Conservation (phyloP, 1,140 invertebrate species). For the Venturia canescens region DNA sequence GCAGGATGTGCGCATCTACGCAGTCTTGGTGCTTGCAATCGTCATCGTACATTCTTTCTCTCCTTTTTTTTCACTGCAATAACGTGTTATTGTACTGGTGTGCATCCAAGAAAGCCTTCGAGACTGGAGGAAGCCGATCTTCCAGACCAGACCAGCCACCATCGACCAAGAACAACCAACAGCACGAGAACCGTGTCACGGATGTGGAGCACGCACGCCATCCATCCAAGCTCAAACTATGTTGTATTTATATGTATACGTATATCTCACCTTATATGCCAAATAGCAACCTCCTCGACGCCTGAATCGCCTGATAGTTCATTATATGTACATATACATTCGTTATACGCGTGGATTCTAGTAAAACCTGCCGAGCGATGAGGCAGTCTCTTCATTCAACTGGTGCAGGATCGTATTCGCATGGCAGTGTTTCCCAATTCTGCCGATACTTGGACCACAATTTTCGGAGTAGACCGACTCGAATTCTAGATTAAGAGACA, state of each 20-base stretch:
- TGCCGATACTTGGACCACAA: neutral
- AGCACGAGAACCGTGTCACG: conserved; percentile 75
- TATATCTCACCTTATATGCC: conserved; percentile 60
- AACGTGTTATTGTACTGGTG: conserved; percentile 54
- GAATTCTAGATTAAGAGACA: too few species aligned
- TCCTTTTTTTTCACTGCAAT: neutral
- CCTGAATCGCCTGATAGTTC: conserved; percentile 39
- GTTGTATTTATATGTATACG: neutral
- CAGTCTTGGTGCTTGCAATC: conserved; percentile 4
- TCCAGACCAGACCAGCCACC: conserved; percentile 55
- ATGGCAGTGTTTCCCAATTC: conserved; percentile 14
- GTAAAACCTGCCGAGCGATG: neutral
- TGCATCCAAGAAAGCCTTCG: conserved; percentile 18
- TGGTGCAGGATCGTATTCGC: neutral
- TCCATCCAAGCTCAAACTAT: conserved; percentile 57
- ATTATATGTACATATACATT: conserved; percentile 8
- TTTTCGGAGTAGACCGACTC: too few species aligned
- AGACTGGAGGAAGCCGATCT: conserved; percentile 40
- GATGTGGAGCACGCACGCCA: conserved; percentile 73
- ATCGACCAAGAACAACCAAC: conserved; percentile 48
- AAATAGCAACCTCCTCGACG: conserved; percentile 44
- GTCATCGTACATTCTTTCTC: neutral
- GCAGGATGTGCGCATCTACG: neutral
- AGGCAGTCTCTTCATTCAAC: neutral
- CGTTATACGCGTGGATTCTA: neutral